These are phyloP conservation scores for Xylophagus ater DNA, from an alignment of 2,888 invertebrate species.

Conservation along the genomic window DNA sequence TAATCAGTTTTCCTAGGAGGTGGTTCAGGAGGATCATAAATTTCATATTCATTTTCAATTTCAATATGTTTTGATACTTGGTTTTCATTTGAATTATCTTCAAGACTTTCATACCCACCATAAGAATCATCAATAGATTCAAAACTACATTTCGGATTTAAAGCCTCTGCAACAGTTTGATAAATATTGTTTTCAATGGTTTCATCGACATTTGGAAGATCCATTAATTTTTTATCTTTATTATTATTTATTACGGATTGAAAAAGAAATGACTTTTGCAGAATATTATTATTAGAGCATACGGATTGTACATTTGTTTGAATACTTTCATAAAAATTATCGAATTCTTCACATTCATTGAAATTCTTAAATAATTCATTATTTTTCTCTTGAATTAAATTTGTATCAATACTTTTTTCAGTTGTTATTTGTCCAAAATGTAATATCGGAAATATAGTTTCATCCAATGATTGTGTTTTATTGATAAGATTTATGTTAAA, in stretches of 20 bases:
- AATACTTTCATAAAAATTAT: too few species aligned
- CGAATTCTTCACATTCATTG: too few species aligned
- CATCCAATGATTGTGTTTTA: conserved; percentile 19
- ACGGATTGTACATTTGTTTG: too few species aligned
- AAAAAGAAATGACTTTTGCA: conserved; percentile 15
- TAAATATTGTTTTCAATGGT: conserved; percentile 27
- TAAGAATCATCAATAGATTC: conserved; percentile 21
- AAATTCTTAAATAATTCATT: not conserved
- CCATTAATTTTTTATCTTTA: not conserved
- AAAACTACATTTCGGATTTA: conserved; percentile 8
- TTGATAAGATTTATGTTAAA: conserved; percentile 31
- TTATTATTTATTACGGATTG: too few species aligned
- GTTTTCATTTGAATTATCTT: conserved; percentile 13
- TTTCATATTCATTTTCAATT: conserved; percentile 32
- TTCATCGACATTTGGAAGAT: too few species aligned
- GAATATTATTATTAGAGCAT: too few species aligned
- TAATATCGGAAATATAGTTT: conserved; percentile 12
- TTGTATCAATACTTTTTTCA: not conserved
- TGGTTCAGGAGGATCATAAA: conserved; percentile 25
- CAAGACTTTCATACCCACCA: conserved; percentile 34
- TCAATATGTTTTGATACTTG: conserved; percentile 1
- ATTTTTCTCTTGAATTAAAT: conserved; percentile 13
- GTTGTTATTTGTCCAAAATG: conserved; percentile 7
- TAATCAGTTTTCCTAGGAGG: conserved; percentile 15
- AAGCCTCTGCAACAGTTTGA: conserved; percentile 30